phyloP scores from a whole-genome alignment of 2,797 vertebrate genomes.

The Chiloscyllium punctatum region DNA sequence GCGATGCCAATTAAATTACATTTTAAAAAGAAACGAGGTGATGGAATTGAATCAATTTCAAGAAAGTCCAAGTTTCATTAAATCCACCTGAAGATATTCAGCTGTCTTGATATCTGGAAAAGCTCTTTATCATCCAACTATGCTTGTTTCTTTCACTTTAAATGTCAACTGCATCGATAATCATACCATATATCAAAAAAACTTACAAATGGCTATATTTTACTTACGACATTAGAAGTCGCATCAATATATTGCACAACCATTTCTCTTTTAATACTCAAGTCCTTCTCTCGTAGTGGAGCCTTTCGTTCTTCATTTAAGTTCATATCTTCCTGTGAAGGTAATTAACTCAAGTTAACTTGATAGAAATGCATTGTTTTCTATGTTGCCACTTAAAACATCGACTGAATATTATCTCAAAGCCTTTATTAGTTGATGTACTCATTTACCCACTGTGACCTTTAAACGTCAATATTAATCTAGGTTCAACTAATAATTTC shows the following conservation, averaged over 20 bases:
- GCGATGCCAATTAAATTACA: background rate
- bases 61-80: background rate
- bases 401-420: background rate
- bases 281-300: slow-evolving; percentile 89
- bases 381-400: background rate
- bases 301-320: slow-evolving; percentile 94
- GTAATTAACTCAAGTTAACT: slow-evolving; percentile 46
- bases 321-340: slow-evolving; percentile 93
- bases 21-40: background rate
- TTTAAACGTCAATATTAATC: background rate
- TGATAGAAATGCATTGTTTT: slow-evolving; percentile 38
- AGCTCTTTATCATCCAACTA: background rate
- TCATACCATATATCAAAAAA: background rate
- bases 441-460: background rate
- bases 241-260: slow-evolving; percentile 89
- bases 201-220: background rate
- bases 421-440: background rate
- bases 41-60: background rate
- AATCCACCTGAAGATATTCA: background rate
- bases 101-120: background rate
- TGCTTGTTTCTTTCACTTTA: background rate
- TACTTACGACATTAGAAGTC: slow-evolving; percentile 85
- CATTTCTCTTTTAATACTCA: slow-evolving; percentile 91
- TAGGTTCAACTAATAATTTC: background rate
- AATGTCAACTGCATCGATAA: background rate